Base-by-base conservation (phyloP, 2,113 vertebrate species). In the Dicaeum eximium region DNA sequence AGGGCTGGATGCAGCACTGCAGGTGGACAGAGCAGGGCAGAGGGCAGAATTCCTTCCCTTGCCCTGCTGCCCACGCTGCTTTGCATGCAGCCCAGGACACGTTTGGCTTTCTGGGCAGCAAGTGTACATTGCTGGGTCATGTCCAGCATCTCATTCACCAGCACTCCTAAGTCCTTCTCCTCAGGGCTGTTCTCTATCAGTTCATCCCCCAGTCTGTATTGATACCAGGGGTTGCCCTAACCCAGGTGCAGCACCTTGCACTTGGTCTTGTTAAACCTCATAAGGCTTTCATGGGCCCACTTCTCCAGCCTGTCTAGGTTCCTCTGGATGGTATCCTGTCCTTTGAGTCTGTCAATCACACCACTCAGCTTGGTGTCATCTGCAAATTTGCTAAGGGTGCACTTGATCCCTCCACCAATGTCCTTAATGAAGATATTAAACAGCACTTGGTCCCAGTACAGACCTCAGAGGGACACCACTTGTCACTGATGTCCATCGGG, bases 41-140 rank as follows among this genome's bases (percentile, higher is more conserved):
- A 57, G 31, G 17, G 2, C 31, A 65, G 1, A 57, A 88, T 57
- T 8, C 21, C 44, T 1, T 44, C 23, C 37, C 42, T 33, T 0
- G 1, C 31, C 31, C 37, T 57, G 27, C 57, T 56, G 57, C 0
- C 22, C 31, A 37, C 0, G 0, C 18, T 44, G 37, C 50, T 72
- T 16, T 28, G 18, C 31, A 33, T 57, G 31, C 35, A 80, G 66
- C 35, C 35, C 40, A 47, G 75, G 17, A 27, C 4, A 12, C 1
- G 0, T 7, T 11, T 71, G 66, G 13, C 31, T 56, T 18, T 74
- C 50, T 56, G 48, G n/a, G 4, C 50, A 5, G 22, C 1, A 2
- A 42, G 8, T 12, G 8, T 35, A 15, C 14, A 13, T 18, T 10
- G 14, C 30, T 10, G 8, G 25, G 0, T 64, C 25, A 7, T 57